Evolutionary conservation across 2,113 vertebrate species (phyloP), one percentile per base, ranked within the genome.

Genomic region (Phycodurus eques): DNA sequence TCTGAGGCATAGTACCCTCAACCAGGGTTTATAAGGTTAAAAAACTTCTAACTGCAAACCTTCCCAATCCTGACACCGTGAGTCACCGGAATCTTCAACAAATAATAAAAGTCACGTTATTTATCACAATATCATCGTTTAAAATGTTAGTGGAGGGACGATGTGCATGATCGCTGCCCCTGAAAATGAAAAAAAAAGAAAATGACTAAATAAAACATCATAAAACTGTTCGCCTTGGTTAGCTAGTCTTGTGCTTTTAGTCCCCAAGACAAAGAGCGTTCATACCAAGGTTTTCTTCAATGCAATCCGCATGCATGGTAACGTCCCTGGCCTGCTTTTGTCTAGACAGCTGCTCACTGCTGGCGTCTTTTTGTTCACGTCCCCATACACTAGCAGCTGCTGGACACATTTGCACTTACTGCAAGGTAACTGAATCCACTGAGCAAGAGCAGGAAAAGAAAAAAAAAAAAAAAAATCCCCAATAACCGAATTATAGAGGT

Each of bases 321-420:
- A 54, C 70, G 67, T 77, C 85, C 84, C 68, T 61, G 77, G 51
- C 72, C 73, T 72, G 71, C 77, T 77, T 88, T 91, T 90, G 88
- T 93, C 91, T 84, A 76, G 88, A 89, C 91, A 91, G 86, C 90
- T 91, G 88, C 81, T 77, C 82, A 33, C 82, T 76, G 84, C 77
- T 78, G 85, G 71, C 76, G 79, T 90, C 84, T 90, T 87, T 88
- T 82, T 87, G 82, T 77, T 83, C 64, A 64, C 59, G 67, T 43
- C 61, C 71, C 81, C 78, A 78, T 76, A 89, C 87, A 77, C 79
- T 76, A 85, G 86, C 91, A 92, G 89, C 88, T 92, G 90, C 85
- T 84, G 85, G 51, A 86, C 83, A 72, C 82, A 85, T 85, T 85
- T 83, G 80, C 86, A 77, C 68, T 68, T 79, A 66, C 70, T 61